Evolutionary conservation across 1,140 invertebrate species (phyloP), one percentile per base, ranked within the genome.

Genomic region (Aradophagus sp.): DNA sequence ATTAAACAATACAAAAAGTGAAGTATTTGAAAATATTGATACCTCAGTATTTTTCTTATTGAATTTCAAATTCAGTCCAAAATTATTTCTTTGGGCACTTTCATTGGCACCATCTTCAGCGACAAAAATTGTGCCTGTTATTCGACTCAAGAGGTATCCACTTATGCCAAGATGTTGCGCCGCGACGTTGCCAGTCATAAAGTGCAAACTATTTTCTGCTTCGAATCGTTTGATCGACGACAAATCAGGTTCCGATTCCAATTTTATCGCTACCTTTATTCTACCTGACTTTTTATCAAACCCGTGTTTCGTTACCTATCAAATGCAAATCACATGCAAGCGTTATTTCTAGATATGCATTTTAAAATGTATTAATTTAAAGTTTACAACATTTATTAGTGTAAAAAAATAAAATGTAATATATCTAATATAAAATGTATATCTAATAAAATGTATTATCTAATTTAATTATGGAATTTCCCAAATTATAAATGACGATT

Each of bases 11-110:
- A 45, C 17, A 69, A 68, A 47, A 74, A 50, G 56, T 7, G 17
- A 29, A 41, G 36, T 50, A 23, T 23, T 23, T 23, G 8, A 5
- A 5, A 23, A 23, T 23, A 23, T 5, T 4, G 4, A 23, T 36
- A 92, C 91, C 84, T 93, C 89, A 79, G 89, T 84, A 67, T 90
- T 91, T 26, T 82, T 91, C 81, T 94, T 96, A 42, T 92, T 95
- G 74, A 93, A 95, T 81, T 98, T 99, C 1, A 99, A 86, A 82
- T 97, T 95, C 7, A 99, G 86, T 0, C 97, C 97, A 17, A 98
- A 89, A 79, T 98, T 98, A 5, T 5, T 5, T 23, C 8, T 23
- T 23, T 23, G 4, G 4, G 4, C 20, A 6, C 11, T 29, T 14
- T 91, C 78, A n/a, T 14, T 34, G n/a, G 82, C 81, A 35, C 87